phyloP scores from a whole-genome alignment of 2,113 vertebrate genomes.

The Oreocharis arfaki region DNA sequence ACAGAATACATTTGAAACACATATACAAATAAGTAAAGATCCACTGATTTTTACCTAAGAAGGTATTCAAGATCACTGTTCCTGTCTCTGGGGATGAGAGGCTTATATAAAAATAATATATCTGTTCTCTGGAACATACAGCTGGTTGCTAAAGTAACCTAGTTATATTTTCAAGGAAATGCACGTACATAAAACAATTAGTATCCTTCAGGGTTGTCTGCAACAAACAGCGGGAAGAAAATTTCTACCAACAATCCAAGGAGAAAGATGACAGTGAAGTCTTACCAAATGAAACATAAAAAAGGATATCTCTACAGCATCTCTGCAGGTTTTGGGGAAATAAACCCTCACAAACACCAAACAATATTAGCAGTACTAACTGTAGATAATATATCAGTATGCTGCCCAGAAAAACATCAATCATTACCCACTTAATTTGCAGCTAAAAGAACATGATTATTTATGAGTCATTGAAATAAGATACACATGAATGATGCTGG shows the following conservation, averaged over 20 bases:
- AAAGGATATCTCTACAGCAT: neutral
- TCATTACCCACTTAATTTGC: neutral
- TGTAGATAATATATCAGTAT: neutral
- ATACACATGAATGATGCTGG: neutral
- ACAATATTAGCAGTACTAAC: neutral
- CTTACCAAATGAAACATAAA: neutral
- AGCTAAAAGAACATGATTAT: neutral
- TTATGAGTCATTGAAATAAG: neutral
- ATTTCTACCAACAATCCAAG: neutral
- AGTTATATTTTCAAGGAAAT: neutral
- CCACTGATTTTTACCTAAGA: neutral
- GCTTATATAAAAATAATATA: neutral
- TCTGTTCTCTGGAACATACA: neutral
- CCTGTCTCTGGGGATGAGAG: neutral
- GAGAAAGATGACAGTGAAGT: neutral
- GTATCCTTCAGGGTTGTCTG: neutral
- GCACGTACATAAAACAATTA: neutral
- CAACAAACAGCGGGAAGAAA: neutral
- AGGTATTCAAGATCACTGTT: neutral
- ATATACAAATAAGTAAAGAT: neutral
- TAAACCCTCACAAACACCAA: neutral
- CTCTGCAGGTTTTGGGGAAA: neutral
- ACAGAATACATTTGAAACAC: neutral
- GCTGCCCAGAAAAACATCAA: neutral
- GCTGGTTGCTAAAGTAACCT: neutral